Base-by-base conservation (phyloP, 1,140 invertebrate species). In the Drosophila pseudoobscura region DNA sequence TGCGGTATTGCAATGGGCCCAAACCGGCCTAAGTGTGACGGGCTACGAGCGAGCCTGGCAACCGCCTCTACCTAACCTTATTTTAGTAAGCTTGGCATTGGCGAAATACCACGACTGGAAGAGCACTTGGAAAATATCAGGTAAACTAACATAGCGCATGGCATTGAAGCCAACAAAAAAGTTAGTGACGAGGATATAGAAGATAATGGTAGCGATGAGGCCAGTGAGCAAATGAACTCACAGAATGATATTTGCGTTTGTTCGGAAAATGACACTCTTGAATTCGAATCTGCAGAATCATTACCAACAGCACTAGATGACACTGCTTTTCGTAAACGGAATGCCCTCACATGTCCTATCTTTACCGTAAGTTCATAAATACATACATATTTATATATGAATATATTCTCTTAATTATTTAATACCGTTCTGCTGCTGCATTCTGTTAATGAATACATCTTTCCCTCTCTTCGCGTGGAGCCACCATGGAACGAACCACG, bases 51-150 rank as follows among this genome's bases (percentile, higher is more conserved):
- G 17, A 17, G 0, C 17, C 17, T 17, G 17, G 17, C 17, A 17
- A 17, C 17, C 17, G 17, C 17, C 17, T 17, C 17, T 17, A 17
- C 17, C 17, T 17, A 17, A 17, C 17, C 17, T 17, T 17, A 98
- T 91, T 98, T 98, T 82, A 98, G 97, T 0, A 98, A 98, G 93
- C 95, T 97, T 43, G 96, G 96, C 6, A 96, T 95, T 70, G 96
- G 96, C 3, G 96, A 97, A 91, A 95, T 96, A 41, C 94, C 95
- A 0, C 93, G 96, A 3, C 94, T 96, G 49, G 96, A 97, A 61
- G 95, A 96, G 0, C 96, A 96, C 71, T 96, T 95, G 95, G 95
- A 96, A 65, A 95, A 96, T 43, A 91, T 92, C 49, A 72, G 69
- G 1, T 51, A 58, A 2, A 24, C 64, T 3, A 68, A 62, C 11